Evolutionary conservation across 2,113 vertebrate species (phyloP).

Genomic region (Martes martes): DNA sequence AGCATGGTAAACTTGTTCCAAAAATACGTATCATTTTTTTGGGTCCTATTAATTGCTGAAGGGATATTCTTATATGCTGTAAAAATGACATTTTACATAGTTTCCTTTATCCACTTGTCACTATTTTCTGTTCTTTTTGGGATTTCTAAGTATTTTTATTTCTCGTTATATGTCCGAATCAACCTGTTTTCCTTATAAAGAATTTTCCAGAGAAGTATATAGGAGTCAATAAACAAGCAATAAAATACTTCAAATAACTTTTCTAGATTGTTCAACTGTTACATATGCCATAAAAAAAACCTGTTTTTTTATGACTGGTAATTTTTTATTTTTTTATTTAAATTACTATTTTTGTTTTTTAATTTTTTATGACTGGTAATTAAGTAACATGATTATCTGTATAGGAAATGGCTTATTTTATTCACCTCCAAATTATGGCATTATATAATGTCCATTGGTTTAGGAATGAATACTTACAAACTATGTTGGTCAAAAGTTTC

Average conservation of each 20-base stretch:
- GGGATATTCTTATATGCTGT: neutral
- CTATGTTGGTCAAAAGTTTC: neutral
- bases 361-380: neutral
- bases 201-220: neutral
- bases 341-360: no score
- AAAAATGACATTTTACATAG: neutral
- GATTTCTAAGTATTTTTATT: conserved; percentile 27
- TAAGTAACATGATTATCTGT: neutral
- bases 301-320: neutral
- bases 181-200: neutral
- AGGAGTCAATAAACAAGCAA: neutral
- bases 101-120: neutral
- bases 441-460: neutral
- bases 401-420: neutral
- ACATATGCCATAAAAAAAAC: neutral
- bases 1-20: neutral
- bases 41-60: neutral
- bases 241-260: neutral
- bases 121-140: neutral
- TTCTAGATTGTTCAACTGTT: neutral
- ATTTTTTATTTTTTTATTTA: neutral
- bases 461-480: neutral
- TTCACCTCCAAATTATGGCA: neutral
- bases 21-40: neutral
- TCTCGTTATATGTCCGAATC: neutral